A percentile compares a stretch with the other conserved stretches of the same genome.
Evolutionary conservation across 2,888 invertebrate genomes (phyloP).

Genomic region (Nemotelus nigrinus): DNA sequence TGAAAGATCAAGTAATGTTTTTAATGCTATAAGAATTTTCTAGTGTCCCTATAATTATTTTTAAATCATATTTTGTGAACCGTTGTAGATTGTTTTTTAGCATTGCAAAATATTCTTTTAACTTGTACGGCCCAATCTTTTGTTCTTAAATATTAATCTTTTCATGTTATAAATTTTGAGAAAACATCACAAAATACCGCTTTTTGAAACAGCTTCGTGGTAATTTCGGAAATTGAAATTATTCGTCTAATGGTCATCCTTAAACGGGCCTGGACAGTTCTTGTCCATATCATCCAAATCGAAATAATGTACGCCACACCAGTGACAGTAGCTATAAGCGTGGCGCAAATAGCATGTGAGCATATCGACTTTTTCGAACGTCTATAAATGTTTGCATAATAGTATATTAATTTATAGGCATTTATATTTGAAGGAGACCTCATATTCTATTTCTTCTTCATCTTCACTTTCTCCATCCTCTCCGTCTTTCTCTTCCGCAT

Average conservation of each 20-base stretch:
- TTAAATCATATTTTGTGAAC: too few relatives aligned
- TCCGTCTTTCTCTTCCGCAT: constrained; percentile 53
- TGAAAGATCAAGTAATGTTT: too few relatives aligned
- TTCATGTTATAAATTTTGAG: too few relatives aligned
- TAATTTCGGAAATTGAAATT: too few relatives aligned
- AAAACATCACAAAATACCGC: too few relatives aligned
- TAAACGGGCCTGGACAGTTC: constrained; percentile 74
- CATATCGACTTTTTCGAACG: constrained; percentile 70
- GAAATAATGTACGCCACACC: constrained; percentile 78
- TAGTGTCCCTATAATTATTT: too few relatives aligned
- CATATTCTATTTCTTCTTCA: constrained; percentile 58
- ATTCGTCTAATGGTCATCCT: constrained; percentile 69
- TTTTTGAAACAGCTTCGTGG: too few relatives aligned
- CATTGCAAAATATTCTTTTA: too few relatives aligned
- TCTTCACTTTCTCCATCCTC: constrained; percentile 57
- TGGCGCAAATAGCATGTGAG: constrained; percentile 73
- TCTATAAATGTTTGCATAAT: constrained; percentile 55
- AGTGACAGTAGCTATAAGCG: constrained; percentile 80
- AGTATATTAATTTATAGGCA: constrained; percentile 53
- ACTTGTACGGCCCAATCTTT: too few relatives aligned
- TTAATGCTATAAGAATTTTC: too few relatives aligned
- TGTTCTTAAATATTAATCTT: too few relatives aligned
- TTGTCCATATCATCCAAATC: constrained; percentile 70
- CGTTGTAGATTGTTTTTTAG: too few relatives aligned
- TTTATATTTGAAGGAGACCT: constrained; percentile 50